Base-by-base conservation (phyloP, 2,888 invertebrate species). In the Caprella mutica region DNA sequence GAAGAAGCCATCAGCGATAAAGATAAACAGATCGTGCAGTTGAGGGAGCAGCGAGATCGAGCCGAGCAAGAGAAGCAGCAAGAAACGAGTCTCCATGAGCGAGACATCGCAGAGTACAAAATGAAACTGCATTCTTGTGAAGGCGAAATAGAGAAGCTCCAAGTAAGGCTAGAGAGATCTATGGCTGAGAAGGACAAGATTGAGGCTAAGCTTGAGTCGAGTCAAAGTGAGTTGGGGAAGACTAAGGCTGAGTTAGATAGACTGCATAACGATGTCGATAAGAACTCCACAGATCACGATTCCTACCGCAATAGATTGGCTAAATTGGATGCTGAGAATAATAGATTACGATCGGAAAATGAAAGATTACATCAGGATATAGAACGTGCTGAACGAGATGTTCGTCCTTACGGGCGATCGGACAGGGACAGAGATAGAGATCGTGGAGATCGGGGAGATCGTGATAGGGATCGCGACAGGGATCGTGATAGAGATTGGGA, bases 1-100 rank as follows among this genome's bases (percentile, higher is more conserved):
- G 94, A 96, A 77, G 94, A 94, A 76, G 90, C 90, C 14, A 88
- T 96, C 68, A 85, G 86, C 51, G 96, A 96, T 71, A 94, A 94
- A 76, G 96, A 97, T 70, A 92, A 92, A 72, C 96, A 96, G 77
- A 93, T 98, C 77, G 84, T 86, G 67, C 93, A 92, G 72, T 76
- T 94, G 65, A 77, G 89, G 67, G 94, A 97, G 71, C 94, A 96
- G 72, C 80, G 94, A 70, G 94, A 96, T 70, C 80, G 93, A 68
- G 89, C 92, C 40, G 94, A 96, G 74, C 86, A 90, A 68, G 96
- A 97, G 70, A 88, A 93, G 71, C 86, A 90, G 67, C 96, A 96
- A 74, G 96, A 97, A 73, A 80, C 93, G 65, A 94, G 94, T 69
- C 77, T 90, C 19, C 90, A 91, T 71, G 90, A 92, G 72, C 81